phyloP scores from a whole-genome alignment of 1,140 invertebrate species.

The Sitobion miscanthi region DNA sequence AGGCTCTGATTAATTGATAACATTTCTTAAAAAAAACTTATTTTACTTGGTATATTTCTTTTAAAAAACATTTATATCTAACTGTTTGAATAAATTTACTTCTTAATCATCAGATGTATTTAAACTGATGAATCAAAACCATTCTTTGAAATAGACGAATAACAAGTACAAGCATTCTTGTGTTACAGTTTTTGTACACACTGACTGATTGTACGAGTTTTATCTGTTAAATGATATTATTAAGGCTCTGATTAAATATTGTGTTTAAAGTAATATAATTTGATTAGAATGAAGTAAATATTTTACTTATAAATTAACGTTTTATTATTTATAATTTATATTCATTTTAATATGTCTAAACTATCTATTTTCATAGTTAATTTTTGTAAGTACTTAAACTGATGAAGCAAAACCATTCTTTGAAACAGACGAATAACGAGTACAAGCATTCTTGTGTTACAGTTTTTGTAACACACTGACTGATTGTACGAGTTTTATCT shows the following conservation, averaged over 20 bases:
- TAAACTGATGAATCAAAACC: conserved; percentile 42
- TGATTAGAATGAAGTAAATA: neutral
- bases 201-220: neutral
- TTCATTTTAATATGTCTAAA: neutral
- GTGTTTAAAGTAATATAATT: neutral
- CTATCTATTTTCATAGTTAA: neutral
- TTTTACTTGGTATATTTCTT: no score
- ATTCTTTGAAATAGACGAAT: conserved; percentile 49
- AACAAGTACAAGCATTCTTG: neutral
- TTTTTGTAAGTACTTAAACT: neutral
- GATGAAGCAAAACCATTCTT: conserved; percentile 56
- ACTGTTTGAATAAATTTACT: neutral
- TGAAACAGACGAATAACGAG: conserved; percentile 50
- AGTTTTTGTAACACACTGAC: neutral
- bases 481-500: conserved; percentile 43
- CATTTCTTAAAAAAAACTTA: neutral
- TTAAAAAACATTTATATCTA: neutral
- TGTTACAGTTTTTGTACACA: conserved; percentile 18
- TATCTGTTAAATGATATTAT: conserved; percentile 48
- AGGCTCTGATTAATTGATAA: conserved; percentile 22
- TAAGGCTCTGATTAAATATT: conserved; percentile 45
- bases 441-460: neutral
- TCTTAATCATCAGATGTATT: neutral
- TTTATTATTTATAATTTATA: neutral
- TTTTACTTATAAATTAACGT: neutral